Conservation (phyloP, 2,113 vertebrate species). For the Tychaedon coryphoeus region DNA sequence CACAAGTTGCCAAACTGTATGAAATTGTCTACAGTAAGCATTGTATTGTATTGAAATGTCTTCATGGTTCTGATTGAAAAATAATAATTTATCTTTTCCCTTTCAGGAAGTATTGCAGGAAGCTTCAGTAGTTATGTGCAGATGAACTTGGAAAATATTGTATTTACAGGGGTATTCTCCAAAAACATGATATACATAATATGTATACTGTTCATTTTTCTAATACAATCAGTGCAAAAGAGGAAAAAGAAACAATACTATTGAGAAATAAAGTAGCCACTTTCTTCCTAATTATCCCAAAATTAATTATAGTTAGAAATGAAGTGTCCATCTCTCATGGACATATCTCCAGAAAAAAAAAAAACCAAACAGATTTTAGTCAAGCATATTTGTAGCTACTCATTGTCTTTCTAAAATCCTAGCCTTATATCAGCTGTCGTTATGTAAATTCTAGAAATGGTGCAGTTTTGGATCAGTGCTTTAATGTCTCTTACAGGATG, state of each 20-base stretch:
- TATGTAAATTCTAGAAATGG: neutral
- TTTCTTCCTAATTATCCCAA: neutral
- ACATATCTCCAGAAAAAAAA: neutral
- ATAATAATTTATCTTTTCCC: no score
- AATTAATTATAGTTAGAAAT: neutral
- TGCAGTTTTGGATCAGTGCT: neutral
- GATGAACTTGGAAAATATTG: neutral
- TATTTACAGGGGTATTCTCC: neutral
- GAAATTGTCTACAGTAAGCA: neutral
- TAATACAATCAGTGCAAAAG: neutral
- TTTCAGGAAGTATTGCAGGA: neutral
- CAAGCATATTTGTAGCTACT: neutral
- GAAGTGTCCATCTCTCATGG: neutral
- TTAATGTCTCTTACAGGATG: neutral
- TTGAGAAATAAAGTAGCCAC: neutral
- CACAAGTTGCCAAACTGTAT: neutral
- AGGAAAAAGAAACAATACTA: neutral
- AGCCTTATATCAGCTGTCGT: neutral
- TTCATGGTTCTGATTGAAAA: neutral
- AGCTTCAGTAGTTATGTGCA: neutral
- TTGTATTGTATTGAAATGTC: neutral
- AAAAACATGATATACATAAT: accelerated
- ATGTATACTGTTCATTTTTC: neutral
- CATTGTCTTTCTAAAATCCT: neutral
- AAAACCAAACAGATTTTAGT: neutral